A percentile compares a stretch with the other conserved stretches of the same genome.
Conservation (phyloP, 2,797 vertebrate genomes). For the Epinephelus awoara region DNA sequence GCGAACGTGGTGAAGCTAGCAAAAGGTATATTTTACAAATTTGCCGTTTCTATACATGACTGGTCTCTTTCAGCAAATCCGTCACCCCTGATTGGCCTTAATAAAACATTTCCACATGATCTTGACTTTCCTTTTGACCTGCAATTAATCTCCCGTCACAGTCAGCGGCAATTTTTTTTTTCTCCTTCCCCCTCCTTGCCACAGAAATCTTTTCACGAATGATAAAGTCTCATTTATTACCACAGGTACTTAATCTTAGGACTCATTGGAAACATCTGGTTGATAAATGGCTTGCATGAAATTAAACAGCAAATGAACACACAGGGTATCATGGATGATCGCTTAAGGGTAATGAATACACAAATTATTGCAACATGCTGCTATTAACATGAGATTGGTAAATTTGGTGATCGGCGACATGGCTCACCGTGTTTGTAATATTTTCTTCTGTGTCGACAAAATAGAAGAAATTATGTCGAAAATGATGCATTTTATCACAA, state of each 20-base stretch:
- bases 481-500: background rate
- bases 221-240: slow-evolving; percentile 81
- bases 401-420: slow-evolving; percentile 5
- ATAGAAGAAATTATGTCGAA: background rate
- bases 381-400: slow-evolving; percentile 22
- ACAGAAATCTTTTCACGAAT: slow-evolving; percentile 75
- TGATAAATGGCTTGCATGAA: slow-evolving; percentile 84
- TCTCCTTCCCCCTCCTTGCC: background rate
- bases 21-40: slow-evolving; percentile 3
- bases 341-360: slow-evolving; percentile 67
- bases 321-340: slow-evolving; percentile 70
- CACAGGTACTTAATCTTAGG: slow-evolving; percentile 79
- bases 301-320: slow-evolving; percentile 80
- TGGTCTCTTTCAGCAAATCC: background rate
- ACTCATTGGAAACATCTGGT: slow-evolving; percentile 83
- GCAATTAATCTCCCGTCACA: slow-evolving; percentile 66
- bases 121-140: slow-evolving; percentile 68
- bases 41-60: slow-evolving; percentile 9
- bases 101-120: slow-evolving; percentile 55
- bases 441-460: background rate
- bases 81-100: slow-evolving; percentile 22
- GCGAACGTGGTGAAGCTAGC: background rate
- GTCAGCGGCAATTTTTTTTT: slow-evolving; percentile 22
- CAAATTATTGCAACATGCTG: slow-evolving; percentile 65
- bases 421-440: background rate